These are phyloP conservation scores for Stenichneumon culpator DNA, from an alignment of 2,888 invertebrate species.

Conservation along the genomic window DNA sequence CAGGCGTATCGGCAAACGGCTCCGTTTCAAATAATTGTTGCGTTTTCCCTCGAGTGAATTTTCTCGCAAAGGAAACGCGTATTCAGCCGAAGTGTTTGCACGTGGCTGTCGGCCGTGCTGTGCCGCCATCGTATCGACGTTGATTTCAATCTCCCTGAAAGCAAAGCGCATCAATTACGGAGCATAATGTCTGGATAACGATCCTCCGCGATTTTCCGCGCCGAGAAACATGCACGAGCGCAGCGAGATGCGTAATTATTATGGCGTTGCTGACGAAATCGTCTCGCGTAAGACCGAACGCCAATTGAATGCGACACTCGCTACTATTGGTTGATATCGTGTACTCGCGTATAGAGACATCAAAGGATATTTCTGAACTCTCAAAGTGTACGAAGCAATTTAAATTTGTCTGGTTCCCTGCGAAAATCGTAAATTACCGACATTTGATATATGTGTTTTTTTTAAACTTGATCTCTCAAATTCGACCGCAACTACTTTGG, in stretches of 20 bases:
- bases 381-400: no score
- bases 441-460: neutral
- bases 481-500: neutral
- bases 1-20: neutral
- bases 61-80: slow-evolving; percentile 74
- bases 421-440: neutral
- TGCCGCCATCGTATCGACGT: slow-evolving; percentile 79
- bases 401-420: no score
- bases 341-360: no score
- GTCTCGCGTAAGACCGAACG: no score
- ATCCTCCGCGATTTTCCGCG: neutral
- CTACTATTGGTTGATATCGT: no score
- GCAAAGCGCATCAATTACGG: neutral
- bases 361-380: no score
- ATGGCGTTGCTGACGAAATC: no score
- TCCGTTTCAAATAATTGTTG: slow-evolving; percentile 57
- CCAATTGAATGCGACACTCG: no score
- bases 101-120: slow-evolving; percentile 75
- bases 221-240: neutral
- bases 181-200: neutral
- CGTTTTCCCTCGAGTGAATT: slow-evolving; percentile 58
- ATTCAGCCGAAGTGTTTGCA: slow-evolving; percentile 72
- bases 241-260: no score
- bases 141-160: slow-evolving; percentile 76
- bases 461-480: neutral